Evolutionary conservation across 2,113 vertebrate genomes (phyloP).

Genomic region (Pelvicachromis taeniatus): DNA sequence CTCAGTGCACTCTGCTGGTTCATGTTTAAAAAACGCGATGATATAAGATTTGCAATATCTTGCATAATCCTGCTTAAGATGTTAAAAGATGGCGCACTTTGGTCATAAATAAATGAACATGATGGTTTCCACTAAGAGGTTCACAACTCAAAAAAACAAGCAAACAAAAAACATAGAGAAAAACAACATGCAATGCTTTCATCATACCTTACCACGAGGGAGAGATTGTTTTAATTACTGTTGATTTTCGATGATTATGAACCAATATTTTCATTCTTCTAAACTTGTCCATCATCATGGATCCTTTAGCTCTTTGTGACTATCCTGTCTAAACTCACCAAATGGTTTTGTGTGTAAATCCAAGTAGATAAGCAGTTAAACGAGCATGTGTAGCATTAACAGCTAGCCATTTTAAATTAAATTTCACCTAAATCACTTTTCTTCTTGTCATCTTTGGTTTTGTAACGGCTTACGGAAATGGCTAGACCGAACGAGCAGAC

Average conservation of each 20-base stretch:
- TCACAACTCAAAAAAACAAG: background rate
- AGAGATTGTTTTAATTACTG: no score
- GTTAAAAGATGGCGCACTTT: fast-evolving
- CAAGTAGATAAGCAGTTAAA: background rate
- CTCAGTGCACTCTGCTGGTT: background rate
- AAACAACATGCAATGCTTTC: background rate
- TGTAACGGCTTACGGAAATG: background rate
- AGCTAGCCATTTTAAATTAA: background rate
- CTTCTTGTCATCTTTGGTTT: background rate
- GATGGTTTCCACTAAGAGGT: background rate
- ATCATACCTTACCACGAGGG: background rate
- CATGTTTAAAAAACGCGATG: background rate
- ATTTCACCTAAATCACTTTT: background rate
- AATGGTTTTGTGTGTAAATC: background rate
- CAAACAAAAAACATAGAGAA: background rate
- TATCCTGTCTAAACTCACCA: background rate
- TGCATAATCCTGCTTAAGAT: background rate
- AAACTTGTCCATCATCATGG: background rate
- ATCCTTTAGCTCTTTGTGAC: background rate
- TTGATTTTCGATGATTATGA: no score
- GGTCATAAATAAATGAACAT: background rate
- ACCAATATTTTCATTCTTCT: background rate
- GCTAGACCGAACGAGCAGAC: background rate
- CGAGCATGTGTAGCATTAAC: background rate
- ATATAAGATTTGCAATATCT: background rate